Base-by-base conservation (phyloP, 2,888 invertebrate species). In the Trichacis sp. region DNA sequence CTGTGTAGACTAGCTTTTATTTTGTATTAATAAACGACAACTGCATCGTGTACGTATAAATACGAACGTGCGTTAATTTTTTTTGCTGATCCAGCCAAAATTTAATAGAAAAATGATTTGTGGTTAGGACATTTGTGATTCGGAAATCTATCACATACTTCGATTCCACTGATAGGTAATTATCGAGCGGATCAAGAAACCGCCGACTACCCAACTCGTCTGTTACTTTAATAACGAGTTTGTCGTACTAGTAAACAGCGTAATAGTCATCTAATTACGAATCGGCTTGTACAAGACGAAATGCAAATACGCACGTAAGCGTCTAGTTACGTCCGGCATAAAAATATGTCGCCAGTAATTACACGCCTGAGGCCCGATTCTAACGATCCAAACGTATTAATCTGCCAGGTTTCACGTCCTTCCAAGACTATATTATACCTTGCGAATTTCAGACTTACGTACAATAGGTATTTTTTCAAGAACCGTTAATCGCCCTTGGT, bases 261-360 rank as follows among this genome's bases (percentile, higher is more conserved):
- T 68, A 67, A 65, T 65, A 68, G 65, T 65, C 70, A 68, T 68
- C 67, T 70, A 70, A 70, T 68, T 70, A 70, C 63, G 63, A 67
- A 70, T 70, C 70, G 70, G 70, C 53, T 52, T 55, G 59, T 64
- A 63, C 56, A 64, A 70, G 69, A 67, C 69, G 49, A 70, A 64
- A 70, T 70, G 67, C 63, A 70, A 67, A 70, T 70, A 64, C 56
- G 59, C 60, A 67, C 59, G 69, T 67, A 69, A 69, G 60, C 58
- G 64, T 62, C 66, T 54, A 57, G 61, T 69, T 69, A 64, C 66
- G 64, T 67, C 59, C 66, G 66, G 62, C 62, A 62, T 48, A 67
- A 62, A 59, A 69, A 69, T 67, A 69, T 62, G 64, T 66, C 66
- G 57, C 54, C 53, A 59, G 51, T 66, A 62, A 66, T 66, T 66